These are phyloP conservation scores for Sympetrum striolatum DNA, from an alignment of 2,888 invertebrate species.

Conservation along the genomic window DNA sequence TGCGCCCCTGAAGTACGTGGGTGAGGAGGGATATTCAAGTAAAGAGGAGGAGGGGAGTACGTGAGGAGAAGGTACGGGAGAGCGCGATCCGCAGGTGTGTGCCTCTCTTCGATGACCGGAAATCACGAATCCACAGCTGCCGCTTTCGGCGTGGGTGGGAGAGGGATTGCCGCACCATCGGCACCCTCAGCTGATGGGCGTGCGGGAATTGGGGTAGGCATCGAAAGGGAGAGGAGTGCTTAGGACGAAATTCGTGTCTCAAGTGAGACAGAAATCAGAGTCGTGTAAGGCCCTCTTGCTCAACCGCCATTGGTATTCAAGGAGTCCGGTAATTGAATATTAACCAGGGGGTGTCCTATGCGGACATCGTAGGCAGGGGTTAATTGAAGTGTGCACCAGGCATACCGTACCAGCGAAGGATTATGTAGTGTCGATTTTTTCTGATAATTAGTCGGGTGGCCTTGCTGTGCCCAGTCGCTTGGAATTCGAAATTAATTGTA, in stretches of 20 bases:
- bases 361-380: too few relatives aligned
- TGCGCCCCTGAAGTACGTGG: constrained; percentile 14
- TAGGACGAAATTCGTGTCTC: background rate
- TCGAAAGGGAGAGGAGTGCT: background rate
- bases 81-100: background rate
- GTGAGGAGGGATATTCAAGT: background rate
- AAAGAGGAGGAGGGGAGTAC: background rate
- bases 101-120: constrained; percentile 37
- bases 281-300: too few relatives aligned
- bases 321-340: too few relatives aligned
- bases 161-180: background rate
- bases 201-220: background rate
- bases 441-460: too few relatives aligned
- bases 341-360: too few relatives aligned
- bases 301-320: too few relatives aligned
- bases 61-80: background rate
- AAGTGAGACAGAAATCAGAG: too few relatives aligned
- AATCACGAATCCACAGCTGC: constrained; percentile 41
- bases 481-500: too few relatives aligned
- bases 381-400: too few relatives aligned
- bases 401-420: too few relatives aligned
- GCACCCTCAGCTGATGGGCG: background rate
- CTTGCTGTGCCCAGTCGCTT: too few relatives aligned
- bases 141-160: constrained; percentile 7
- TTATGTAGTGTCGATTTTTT: too few relatives aligned